These are phyloP conservation scores for Muntiacus muntjak DNA, from an alignment of 2,113 vertebrate genomes.

Conservation along the genomic window DNA sequence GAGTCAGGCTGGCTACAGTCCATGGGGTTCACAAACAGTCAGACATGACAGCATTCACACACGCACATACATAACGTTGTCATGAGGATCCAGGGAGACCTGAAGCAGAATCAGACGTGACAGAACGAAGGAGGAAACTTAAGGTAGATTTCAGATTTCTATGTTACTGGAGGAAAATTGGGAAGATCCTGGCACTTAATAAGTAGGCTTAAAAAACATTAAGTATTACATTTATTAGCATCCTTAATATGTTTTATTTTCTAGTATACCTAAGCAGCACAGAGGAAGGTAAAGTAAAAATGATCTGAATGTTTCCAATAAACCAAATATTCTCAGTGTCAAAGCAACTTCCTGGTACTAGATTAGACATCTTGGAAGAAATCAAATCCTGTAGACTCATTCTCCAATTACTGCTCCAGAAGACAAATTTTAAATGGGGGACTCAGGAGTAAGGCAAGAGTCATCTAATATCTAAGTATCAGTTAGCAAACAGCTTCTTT, in stretches of 20 bases:
- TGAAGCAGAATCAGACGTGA: not conserved
- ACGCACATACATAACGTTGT: rapidly evolving
- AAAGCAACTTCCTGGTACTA: not conserved
- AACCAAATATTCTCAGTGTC: not conserved
- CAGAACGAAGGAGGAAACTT: not conserved
- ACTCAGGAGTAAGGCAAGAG: not conserved
- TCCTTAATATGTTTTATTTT: not conserved
- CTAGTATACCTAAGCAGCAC: not conserved
- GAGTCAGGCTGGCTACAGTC: not conserved
- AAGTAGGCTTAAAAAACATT: not conserved
- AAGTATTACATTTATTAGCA: not conserved
- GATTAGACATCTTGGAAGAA: not conserved
- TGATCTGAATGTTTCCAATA: not conserved
- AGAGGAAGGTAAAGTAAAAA: not conserved
- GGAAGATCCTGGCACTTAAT: not conserved
- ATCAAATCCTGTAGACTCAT: not conserved
- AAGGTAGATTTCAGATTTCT: not conserved
- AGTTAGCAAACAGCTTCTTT: not conserved
- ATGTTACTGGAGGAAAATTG: not conserved
- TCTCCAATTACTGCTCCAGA: not conserved
- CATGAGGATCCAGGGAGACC: not conserved
- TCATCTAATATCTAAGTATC: not conserved
- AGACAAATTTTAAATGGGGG: not conserved
- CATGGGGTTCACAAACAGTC: not conserved
- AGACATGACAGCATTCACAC: not conserved